phyloP scores from a whole-genome alignment of 2,888 invertebrate species.

The Thera obeliscata region DNA sequence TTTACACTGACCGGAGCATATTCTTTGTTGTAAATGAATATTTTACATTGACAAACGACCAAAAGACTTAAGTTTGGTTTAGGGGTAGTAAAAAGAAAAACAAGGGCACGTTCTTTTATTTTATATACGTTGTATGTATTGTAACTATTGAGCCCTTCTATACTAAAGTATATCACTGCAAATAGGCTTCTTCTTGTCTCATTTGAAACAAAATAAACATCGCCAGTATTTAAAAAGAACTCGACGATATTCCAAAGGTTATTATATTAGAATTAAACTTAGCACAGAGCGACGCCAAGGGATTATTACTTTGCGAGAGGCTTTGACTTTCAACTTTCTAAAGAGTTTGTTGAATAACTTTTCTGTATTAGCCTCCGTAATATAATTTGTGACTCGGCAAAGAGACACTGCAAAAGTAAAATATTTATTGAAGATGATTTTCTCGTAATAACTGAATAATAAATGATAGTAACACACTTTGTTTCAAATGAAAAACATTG shows the following conservation, averaged over 20 bases:
- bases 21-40: conserved; percentile 72
- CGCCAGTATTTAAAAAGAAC: conserved; percentile 29
- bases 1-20: conserved; percentile 70
- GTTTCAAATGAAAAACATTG: conserved; percentile 7
- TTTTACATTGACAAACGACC: conserved; percentile 50
- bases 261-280: conserved; percentile 62
- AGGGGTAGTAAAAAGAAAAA: not conserved
- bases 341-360: conserved; percentile 73
- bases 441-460: conserved; percentile 37
- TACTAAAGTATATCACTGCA: not conserved
- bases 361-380: conserved; percentile 67
- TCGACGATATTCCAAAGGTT: conserved; percentile 46
- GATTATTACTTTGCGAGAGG: conserved; percentile 65
- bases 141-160: no score
- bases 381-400: conserved; percentile 62
- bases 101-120: not conserved
- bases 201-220: conserved; percentile 18
- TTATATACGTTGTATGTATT: not conserved
- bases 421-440: conserved; percentile 40
- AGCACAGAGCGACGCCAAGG: conserved; percentile 56
- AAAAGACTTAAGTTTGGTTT: not conserved
- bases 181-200: not conserved
- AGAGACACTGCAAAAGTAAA: conserved; percentile 51
- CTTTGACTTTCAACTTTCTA: conserved; percentile 71
- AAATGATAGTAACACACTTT: conserved; percentile 18